phyloP scores from a whole-genome alignment of 2,113 vertebrate species.

The Pristiophorus japonicus region DNA sequence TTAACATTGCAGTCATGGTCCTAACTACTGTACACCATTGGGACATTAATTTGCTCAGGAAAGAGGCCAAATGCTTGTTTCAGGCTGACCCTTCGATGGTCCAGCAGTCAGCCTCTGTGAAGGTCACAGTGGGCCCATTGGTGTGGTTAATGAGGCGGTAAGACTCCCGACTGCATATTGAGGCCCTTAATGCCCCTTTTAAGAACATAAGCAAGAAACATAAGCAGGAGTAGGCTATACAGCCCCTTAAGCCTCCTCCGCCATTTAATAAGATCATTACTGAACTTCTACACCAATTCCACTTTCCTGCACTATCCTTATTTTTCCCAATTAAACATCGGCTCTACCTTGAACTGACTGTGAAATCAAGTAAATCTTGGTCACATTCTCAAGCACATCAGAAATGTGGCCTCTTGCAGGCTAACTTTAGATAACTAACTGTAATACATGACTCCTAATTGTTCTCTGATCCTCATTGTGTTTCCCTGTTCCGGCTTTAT shows the following conservation, averaged over 20 bases:
- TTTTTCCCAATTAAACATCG: background rate
- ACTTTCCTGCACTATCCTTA: background rate
- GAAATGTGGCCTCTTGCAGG: background rate
- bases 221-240: too few species aligned
- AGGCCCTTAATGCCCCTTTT: background rate
- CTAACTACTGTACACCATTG: background rate
- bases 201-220: too few species aligned
- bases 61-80: background rate
- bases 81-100: background rate
- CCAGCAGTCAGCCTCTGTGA: background rate
- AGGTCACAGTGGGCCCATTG: background rate
- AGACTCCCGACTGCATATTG: background rate
- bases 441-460: background rate
- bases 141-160: background rate
- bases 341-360: background rate
- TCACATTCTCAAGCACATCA: background rate
- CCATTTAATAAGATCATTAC: too few species aligned
- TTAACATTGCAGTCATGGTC: background rate
- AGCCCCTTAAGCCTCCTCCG: too few species aligned
- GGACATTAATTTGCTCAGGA: background rate
- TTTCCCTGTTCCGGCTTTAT: background rate
- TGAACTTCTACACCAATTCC: too few species aligned
- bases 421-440: background rate
- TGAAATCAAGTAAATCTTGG: background rate
- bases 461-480: background rate